These are phyloP conservation scores for Corythaixoides concolor DNA, from an alignment of 2,113 vertebrate genomes.

Conservation along the genomic window DNA sequence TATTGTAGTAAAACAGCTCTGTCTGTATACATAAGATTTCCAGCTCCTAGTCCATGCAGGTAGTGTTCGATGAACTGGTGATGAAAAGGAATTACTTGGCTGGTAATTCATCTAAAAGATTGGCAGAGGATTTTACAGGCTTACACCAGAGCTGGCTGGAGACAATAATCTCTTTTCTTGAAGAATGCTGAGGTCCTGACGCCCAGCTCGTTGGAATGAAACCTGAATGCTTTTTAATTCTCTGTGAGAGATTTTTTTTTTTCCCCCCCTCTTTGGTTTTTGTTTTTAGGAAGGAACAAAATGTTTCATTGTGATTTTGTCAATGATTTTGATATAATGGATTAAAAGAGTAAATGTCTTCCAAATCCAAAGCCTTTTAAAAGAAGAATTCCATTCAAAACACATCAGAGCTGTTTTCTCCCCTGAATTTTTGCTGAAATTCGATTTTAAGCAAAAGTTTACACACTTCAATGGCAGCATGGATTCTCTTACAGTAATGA, in stretches of 20 bases:
- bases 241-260: slow-evolving; percentile 53
- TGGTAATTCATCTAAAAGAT: slow-evolving; percentile 66
- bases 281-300: slow-evolving; percentile 69
- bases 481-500: neutral
- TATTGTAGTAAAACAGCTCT: slow-evolving; percentile 7
- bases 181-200: slow-evolving; percentile 65
- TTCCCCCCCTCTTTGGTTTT: slow-evolving; percentile 16
- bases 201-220: slow-evolving; percentile 64
- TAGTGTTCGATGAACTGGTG: slow-evolving; percentile 57
- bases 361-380: slow-evolving; percentile 59
- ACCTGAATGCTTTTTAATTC: slow-evolving; percentile 69
- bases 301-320: slow-evolving; percentile 72
- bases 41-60: slow-evolving; percentile 50
- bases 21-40: slow-evolving; percentile 10
- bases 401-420: slow-evolving; percentile 53
- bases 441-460: slow-evolving; percentile 44
- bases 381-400: slow-evolving; percentile 59
- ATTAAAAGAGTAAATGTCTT: slow-evolving; percentile 69
- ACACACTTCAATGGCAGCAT: neutral
- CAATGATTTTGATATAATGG: slow-evolving; percentile 70
- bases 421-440: slow-evolving; percentile 39
- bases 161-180: slow-evolving; percentile 55
- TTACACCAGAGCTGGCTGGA: slow-evolving; percentile 61
- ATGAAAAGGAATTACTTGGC: slow-evolving; percentile 63
- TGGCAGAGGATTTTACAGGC: slow-evolving; percentile 65